Evolutionary conservation across 2,797 vertebrate genomes (phyloP), one percentile per base, ranked within the genome.

Genomic region (Eurystomus glaucurus): DNA sequence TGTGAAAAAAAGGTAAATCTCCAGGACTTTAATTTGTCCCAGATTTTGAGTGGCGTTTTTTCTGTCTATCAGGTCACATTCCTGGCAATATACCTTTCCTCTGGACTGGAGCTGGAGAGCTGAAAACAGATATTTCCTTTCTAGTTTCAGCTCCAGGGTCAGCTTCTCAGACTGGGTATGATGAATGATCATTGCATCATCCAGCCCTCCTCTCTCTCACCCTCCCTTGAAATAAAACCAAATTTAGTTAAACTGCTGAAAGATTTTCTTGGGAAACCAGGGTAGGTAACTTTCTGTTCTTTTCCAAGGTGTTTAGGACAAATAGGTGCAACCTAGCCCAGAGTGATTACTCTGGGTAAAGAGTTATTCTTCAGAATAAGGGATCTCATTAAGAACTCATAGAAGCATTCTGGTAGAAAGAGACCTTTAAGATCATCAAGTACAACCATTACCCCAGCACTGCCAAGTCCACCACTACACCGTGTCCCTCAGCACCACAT

Each of bases 301-400:
- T 88, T 62, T 88, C 50, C 22, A 41, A 66, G n/a, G 4, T 48
- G 15, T 64, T 83, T 85, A 76, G 61, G 35, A 68, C 84, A 17
- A 88, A 77, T 11, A 58, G 46, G 22, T 39, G 55, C 46, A 68
- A 51, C 11, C 22, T 58, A 54, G 20, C 5, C 14, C 33, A n/a
- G 25, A 65, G 11, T 66, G 18, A 64, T 28, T 55, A 72, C 9
- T 83, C 51, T 58, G 60, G 58, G 66, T 26, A 28, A 87, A 85
- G 22, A 13, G 54, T 57, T 70, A 88, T 88, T 95, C 61, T 90
- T 90, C 48, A 46, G 66, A 93, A 93, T 43, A 86, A 94, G 93
- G 35, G 29, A 48, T 83, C 52, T 93, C 41, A 43, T 74, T 80
- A 71, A 77, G 78, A 72, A 45, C 43, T 45, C 43, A 45, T 45